Evolutionary conservation across 2,888 invertebrate genomes (phyloP), one percentile per base, ranked within the genome.

Genomic region (Hecatera dysodea): DNA sequence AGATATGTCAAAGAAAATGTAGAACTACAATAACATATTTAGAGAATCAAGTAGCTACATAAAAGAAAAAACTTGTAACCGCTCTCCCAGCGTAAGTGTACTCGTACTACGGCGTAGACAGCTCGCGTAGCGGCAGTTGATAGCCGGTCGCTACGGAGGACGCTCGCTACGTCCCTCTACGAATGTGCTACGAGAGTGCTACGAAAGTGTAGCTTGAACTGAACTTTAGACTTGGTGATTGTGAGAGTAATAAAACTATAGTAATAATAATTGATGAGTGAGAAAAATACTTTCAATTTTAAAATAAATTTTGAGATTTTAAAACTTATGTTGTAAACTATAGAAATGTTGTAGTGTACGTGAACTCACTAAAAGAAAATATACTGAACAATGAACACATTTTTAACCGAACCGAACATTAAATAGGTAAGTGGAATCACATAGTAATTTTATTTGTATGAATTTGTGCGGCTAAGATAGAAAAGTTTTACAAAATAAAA

Each of bases 41-140:
- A 55, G 27, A 66, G 12, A 60, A 52, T 48, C 56, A 33, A 65
- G 15, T 53, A 57, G 1, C 22, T 44, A 57, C 27, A 36, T 11
- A 17, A 50, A 65, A 60, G 27, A 57, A 46, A 74, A 76, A 72
- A 66, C 55, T 70, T 75, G 75, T 68, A 68, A 60, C 68, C 65
- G 64, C 72, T 74, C 72, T 74, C 72, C 60, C 69, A 44, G 50
- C 62, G 22, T 48, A 57, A 76, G 74, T 68, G 62, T 84, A 80
- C 89, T 90, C 67, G 62, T 84, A 80, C 89, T 90, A 90, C 89
- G 89, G 83, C 91, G 93, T 92, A 90, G 91, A 83, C 78, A 62
- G 78, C 74, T 80, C 90, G 91, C 90, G 91, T 92, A 92, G 91
- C 93, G 91, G 81, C 92, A 94, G 94, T 94, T 90, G 90, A 89